Percentiles rank a stretch among this genome's conserved stretches.
These are phyloP conservation scores for Acrossocheilus wenchowensis DNA, from an alignment of 2,797 vertebrate genomes.

Conservation along the genomic window DNA sequence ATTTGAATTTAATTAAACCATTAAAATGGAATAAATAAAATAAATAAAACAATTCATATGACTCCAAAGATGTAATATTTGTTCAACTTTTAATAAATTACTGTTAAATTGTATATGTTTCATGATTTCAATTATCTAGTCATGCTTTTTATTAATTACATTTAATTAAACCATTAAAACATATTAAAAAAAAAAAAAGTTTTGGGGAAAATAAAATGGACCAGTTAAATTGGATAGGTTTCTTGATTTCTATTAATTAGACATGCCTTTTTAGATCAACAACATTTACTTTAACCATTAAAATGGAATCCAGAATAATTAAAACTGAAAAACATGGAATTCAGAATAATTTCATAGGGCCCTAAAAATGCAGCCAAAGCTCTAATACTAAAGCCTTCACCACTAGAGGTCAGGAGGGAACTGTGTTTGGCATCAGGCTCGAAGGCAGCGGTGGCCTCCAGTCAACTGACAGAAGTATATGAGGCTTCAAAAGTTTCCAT, in stretches of 20 bases:
- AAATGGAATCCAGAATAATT: not conserved
- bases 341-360: not conserved
- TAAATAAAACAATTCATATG: no score
- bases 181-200: no score
- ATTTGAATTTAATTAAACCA: no score
- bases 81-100: not conserved
- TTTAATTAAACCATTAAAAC: not conserved
- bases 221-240: not conserved
- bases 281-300: not conserved
- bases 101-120: no score
- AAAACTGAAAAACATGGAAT: not conserved
- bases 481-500: not conserved
- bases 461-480: not conserved
- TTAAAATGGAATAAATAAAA: no score
- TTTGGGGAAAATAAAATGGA: no score
- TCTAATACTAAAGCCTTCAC: constrained; percentile 45
- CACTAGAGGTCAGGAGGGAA: constrained; percentile 64
- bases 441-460: not conserved
- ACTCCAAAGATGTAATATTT: not conserved
- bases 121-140: not conserved
- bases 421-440: not conserved
- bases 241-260: not conserved
- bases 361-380: not conserved
- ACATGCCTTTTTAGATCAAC: not conserved
- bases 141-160: not conserved